A percentile compares a stretch with the other conserved stretches of the same genome.
Evolutionary conservation across 92 coral and sea anemone genomes (phyloP).

Genomic region (Paragorgia papillata): DNA sequence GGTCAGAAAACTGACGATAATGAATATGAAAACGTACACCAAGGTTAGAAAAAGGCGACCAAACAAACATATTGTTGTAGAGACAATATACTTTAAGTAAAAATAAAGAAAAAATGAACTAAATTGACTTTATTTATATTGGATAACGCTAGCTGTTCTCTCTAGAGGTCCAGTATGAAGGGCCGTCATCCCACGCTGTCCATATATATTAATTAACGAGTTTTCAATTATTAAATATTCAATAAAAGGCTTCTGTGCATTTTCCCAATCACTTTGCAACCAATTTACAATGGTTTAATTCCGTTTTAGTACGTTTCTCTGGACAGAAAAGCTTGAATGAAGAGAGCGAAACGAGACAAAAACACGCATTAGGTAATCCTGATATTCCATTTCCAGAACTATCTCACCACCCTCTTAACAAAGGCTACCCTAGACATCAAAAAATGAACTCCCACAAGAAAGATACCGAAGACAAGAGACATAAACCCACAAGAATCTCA

Average conservation of each 20-base stretch:
- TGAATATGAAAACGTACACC: background rate
- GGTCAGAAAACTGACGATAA: background rate
- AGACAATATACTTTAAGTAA: too few relatives aligned
- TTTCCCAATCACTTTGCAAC: too few relatives aligned
- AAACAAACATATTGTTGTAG: too few relatives aligned
- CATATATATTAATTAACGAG: too few relatives aligned
- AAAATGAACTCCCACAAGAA: background rate
- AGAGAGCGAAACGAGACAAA: background rate
- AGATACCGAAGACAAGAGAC: background rate
- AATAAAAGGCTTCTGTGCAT: too few relatives aligned
- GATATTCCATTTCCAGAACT: constrained; percentile 38
- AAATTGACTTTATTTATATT: too few relatives aligned
- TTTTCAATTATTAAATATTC: too few relatives aligned
- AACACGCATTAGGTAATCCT: background rate
- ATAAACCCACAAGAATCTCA: constrained; percentile 18
- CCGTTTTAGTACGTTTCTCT: background rate
- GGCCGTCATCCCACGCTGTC: too few relatives aligned
- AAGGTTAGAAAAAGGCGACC: background rate
- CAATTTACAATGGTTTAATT: background rate
- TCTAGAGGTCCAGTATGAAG: too few relatives aligned
- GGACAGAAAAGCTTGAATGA: background rate
- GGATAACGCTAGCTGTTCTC: too few relatives aligned
- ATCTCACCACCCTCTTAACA: constrained; percentile 36
- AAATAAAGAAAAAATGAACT: too few relatives aligned
- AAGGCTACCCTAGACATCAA: background rate